These are phyloP conservation scores for Anthoscopus minutus DNA, from an alignment of 2,113 vertebrate species.

Conservation along the genomic window DNA sequence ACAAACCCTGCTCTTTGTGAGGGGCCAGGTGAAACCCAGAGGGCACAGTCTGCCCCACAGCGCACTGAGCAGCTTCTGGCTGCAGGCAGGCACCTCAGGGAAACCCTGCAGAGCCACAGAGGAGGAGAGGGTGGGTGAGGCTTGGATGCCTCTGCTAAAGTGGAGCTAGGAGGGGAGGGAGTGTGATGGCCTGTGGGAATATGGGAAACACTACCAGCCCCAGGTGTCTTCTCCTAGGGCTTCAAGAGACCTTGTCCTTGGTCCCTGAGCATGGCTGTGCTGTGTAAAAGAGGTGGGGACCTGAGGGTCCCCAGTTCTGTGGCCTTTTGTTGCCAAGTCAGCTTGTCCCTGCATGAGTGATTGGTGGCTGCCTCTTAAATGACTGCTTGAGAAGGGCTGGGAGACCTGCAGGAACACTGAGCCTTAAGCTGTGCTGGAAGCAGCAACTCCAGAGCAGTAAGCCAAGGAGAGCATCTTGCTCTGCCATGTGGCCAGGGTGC, in stretches of 20 bases:
- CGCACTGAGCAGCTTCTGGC: neutral
- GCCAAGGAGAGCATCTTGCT: neutral
- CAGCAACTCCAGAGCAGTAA: neutral
- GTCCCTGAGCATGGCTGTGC: rapidly evolving
- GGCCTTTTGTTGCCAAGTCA: neutral
- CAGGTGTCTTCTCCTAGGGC: neutral
- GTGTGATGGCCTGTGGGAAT: neutral
- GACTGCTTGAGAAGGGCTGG: neutral
- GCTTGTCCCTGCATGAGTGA: neutral
- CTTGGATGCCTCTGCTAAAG: neutral
- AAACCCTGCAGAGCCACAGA: neutral
- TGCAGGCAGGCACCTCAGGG: neutral
- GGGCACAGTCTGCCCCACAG: neutral
- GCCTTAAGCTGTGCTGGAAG: neutral
- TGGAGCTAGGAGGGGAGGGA: neutral
- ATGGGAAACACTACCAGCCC: neutral
- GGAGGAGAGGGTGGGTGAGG: neutral
- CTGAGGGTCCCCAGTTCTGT: neutral
- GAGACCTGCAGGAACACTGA: neutral
- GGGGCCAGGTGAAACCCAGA: neutral
- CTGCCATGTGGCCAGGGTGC: neutral
- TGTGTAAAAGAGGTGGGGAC: neutral
- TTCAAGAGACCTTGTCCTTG: neutral
- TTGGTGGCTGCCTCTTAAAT: neutral
- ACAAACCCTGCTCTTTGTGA: neutral